Evolutionary conservation across 2,888 invertebrate genomes (phyloP).

Genomic region (Apamea monoglypha): DNA sequence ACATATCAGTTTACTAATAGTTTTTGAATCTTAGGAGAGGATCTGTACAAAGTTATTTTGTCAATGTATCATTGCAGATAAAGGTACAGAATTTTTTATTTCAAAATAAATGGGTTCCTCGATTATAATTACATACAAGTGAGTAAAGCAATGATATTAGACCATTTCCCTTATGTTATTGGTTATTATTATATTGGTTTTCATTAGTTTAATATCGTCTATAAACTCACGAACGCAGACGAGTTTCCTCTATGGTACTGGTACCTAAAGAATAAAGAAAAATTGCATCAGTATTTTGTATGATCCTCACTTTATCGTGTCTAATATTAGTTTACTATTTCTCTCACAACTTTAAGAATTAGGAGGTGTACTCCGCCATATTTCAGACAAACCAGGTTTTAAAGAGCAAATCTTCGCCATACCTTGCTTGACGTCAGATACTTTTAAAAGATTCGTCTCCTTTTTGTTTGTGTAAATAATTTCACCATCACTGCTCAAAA

Average conservation of each 20-base stretch:
- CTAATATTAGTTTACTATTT: neutral
- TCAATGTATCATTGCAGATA: neutral
- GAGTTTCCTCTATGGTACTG: slow-evolving; percentile 71
- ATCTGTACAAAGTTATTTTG: neutral
- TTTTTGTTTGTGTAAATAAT: neutral
- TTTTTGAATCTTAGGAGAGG: neutral
- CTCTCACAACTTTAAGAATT: neutral
- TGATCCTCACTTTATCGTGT: neutral
- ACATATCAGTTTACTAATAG: neutral
- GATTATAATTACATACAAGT: slow-evolving; percentile 13
- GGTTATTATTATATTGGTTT: slow-evolving; percentile 64
- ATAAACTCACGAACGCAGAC: slow-evolving; percentile 78
- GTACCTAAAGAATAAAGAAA: slow-evolving; percentile 81
- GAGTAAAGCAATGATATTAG: slow-evolving; percentile 57
- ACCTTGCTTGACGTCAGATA: neutral
- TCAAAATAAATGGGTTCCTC: too few species aligned
- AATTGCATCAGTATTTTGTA: slow-evolving; percentile 26
- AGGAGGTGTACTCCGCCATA: neutral
- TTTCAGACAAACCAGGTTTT: neutral
- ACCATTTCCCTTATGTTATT: slow-evolving; percentile 63
- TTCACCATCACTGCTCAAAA: neutral
- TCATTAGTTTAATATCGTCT: slow-evolving; percentile 70
- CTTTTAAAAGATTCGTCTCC: neutral
- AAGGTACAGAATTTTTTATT: neutral
- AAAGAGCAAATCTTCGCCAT: neutral